Conservation (phyloP, 1,140 invertebrate genomes). For the Trialeurodes vaporariorum region DNA sequence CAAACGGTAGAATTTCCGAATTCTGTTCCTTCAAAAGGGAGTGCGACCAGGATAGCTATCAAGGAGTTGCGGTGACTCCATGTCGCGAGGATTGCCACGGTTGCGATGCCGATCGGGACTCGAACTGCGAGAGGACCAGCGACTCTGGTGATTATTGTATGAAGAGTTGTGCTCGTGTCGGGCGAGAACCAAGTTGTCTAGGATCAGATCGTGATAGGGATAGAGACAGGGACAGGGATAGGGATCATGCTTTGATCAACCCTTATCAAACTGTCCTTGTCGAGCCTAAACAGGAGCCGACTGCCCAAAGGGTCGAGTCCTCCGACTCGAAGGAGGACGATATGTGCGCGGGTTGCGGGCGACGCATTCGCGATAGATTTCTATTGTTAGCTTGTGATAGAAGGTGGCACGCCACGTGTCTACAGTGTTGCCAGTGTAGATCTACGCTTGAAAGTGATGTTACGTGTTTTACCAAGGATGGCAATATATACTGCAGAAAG, state of each 20-base stretch:
- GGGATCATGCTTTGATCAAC: too few species aligned
- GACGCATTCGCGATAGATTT: constrained; percentile 73
- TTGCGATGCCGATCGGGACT: constrained; percentile 13
- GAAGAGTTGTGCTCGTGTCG: background rate
- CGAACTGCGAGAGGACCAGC: constrained; percentile 5
- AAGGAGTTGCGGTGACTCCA: constrained; percentile 34
- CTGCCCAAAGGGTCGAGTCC: constrained; percentile 23
- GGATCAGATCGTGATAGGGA: too few species aligned
- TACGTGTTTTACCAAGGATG: constrained; percentile 86
- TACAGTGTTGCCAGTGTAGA: constrained; percentile 84
- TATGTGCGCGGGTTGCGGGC: constrained; percentile 74
- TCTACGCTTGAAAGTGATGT: constrained; percentile 79
- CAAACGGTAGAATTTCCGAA: constrained; percentile 27
- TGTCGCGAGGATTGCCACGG: constrained; percentile 26
- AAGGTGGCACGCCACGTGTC: constrained; percentile 83
- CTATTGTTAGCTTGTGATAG: constrained; percentile 78
- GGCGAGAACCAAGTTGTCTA: too few species aligned
- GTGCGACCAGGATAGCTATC: constrained; percentile 26
- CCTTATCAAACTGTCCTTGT: background rate
- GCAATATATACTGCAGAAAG: constrained; percentile 93
- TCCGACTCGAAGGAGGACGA: constrained; percentile 31
- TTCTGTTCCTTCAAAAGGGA: constrained; percentile 38
- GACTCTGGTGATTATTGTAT: background rate
- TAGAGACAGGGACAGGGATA: too few species aligned
- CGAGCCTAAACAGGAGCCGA: constrained; percentile 39